Conservation (phyloP, 2,797 vertebrate genomes). For the Channa striata region DNA sequence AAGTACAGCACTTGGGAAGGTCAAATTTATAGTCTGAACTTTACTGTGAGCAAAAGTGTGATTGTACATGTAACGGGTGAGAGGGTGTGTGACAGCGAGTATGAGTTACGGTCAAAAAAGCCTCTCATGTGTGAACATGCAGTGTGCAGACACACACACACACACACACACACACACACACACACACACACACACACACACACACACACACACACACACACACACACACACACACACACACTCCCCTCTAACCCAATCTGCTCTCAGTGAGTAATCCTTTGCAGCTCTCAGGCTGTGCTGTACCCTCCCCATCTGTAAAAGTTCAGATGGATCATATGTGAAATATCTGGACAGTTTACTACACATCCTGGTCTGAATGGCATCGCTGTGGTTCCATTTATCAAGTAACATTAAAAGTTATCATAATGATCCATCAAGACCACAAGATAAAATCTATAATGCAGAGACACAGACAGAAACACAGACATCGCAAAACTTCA, state of each 20-base stretch:
- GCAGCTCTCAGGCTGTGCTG: slow-evolving; percentile 32
- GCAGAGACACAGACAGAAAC: background rate
- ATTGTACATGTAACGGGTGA: background rate
- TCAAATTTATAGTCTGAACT: background rate
- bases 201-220: slow-evolving; percentile 11
- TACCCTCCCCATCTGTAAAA: slow-evolving; percentile 42
- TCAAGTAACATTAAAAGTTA: background rate
- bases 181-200: slow-evolving; percentile 12
- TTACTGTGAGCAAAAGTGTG: background rate
- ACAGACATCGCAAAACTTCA: background rate
- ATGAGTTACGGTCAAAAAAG: background rate
- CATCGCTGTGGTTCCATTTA: background rate
- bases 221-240: slow-evolving; percentile 25
- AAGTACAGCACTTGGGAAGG: background rate
- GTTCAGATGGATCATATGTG: slow-evolving; percentile 62
- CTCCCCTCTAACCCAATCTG: slow-evolving; percentile 47
- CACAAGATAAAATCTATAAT: slow-evolving; percentile 1
- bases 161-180: background rate
- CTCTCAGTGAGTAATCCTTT: slow-evolving; percentile 61
- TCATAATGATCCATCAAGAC: background rate
- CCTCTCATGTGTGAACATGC: slow-evolving; percentile 17
- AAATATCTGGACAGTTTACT: slow-evolving; percentile 21
- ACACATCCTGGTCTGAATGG: no score
- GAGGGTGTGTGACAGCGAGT: slow-evolving; percentile 4
- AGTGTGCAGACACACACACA: slow-evolving; percentile 8